Base-by-base conservation (phyloP, 2,113 vertebrate genomes). In the Macrotus californicus region DNA sequence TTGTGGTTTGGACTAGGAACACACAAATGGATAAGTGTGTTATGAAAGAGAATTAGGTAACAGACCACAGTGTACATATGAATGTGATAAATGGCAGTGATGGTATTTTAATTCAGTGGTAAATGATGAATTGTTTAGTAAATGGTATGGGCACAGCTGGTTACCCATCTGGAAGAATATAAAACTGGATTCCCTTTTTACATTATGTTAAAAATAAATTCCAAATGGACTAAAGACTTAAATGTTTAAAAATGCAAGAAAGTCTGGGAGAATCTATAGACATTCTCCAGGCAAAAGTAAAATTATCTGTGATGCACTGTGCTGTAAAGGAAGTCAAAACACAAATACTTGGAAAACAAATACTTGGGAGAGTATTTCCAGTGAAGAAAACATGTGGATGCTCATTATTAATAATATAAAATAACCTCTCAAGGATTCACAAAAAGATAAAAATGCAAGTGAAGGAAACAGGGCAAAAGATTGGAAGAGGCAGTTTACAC, bases 161-260 rank as follows among this genome's bases (percentile, higher is more conserved):
- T 54, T 72, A 43, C 50, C 83, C 90, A 94, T 89, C 73, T 93
- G 87, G 77, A 91, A 81, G 48, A 86, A 43, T 64, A 48, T 77
- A 73, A 83, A 94, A 46, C 31, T 34, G 26, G 59, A 72, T 6
- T 77, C 13, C 10, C 4, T 91, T 93, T 77, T 69, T 75, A 54
- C 3, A 43, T 75, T 13, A 76, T 67, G 36, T 22, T 85, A 52
- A 91, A 84, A 88, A 91, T 86, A 67, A 94, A 92, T 89, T 75
- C 29, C 22, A 50, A 89, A 72, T 52, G n/a, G 13, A 80, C 64
- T 91, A 75, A 79, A 82, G 41, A 64, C 39, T 82, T 69, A 79
- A 64, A 56, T 76, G 14, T 69, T 69, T 56, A 75, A 94, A 90
- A 76, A 22, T 1, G 7, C 34, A 70, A 56, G 29, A 56, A 80